phyloP scores from a whole-genome alignment of 2,888 invertebrate genomes.

The Chaetoderma sp. region DNA sequence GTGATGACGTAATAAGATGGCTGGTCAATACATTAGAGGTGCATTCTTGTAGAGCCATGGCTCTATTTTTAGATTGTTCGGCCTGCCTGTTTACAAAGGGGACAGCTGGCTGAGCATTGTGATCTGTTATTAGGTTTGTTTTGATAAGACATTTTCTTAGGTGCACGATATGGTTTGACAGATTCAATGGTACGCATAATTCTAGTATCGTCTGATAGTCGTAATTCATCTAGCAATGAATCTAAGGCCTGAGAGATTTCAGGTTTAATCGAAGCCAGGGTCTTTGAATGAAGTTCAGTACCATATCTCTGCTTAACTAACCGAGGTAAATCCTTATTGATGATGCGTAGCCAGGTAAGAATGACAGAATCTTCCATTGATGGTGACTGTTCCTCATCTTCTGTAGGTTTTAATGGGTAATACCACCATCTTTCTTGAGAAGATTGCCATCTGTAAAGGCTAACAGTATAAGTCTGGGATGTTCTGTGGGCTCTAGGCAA shows the following conservation, averaged over 20 bases:
- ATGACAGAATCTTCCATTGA: slow-evolving; percentile 21
- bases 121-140: no score
- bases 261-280: slow-evolving; percentile 7
- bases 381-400: slow-evolving; percentile 27
- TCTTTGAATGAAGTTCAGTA: neutral
- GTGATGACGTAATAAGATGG: no score
- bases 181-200: no score
- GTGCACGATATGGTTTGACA: no score
- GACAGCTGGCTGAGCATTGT: no score
- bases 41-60: no score
- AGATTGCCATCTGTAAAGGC: slow-evolving; percentile 37
- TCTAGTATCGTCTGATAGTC: no score
- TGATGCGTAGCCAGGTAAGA: slow-evolving; percentile 16
- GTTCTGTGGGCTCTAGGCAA: slow-evolving; percentile 29
- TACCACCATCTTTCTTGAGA: slow-evolving; percentile 15
- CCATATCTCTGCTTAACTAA: slow-evolving; percentile 12
- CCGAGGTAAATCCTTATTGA: slow-evolving; percentile 17
- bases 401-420: slow-evolving; percentile 32
- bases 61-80: no score
- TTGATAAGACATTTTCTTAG: no score
- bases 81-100: no score
- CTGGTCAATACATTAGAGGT: no score
- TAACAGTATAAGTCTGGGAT: slow-evolving; percentile 23
- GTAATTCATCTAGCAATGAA: slow-evolving; percentile 23
- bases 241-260: slow-evolving; percentile 5